Evolutionary conservation across 2,888 invertebrate species (phyloP).

Genomic region (Serrognathus titanus): DNA sequence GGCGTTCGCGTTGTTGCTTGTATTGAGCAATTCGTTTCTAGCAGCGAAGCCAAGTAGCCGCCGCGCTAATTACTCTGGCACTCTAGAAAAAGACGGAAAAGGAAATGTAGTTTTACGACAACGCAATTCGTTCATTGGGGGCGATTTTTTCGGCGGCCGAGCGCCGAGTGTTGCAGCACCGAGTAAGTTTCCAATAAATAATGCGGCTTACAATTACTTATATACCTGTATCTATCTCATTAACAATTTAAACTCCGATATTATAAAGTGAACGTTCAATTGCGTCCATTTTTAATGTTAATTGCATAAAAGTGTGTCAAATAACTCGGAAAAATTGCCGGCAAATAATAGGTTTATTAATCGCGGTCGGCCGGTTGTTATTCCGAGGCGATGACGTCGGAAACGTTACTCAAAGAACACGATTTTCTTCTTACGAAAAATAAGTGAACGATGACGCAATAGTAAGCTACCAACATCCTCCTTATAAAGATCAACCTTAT

Average conservation of each 20-base stretch:
- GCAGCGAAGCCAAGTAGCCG: too few species aligned
- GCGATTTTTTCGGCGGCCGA: neutral
- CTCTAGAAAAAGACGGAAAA: too few species aligned
- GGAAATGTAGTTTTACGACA: too few species aligned
- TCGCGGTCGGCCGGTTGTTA: neutral
- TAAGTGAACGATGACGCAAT: too few species aligned
- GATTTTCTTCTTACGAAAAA: too few species aligned
- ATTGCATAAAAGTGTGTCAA: slow-evolving; percentile 14
- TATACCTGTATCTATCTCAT: slow-evolving; percentile 4
- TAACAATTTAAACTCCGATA: slow-evolving; percentile 12
- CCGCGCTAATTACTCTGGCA: too few species aligned
- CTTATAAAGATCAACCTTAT: too few species aligned
- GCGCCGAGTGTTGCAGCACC: neutral
- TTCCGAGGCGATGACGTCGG: neutral
- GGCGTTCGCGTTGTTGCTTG: too few species aligned
- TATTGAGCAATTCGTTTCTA: neutral
- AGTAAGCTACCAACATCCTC: too few species aligned
- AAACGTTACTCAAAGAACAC: neutral
- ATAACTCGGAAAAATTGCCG: slow-evolving; percentile 1
- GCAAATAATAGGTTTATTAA: neutral
- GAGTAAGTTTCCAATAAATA: neutral
- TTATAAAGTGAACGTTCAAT: slow-evolving; percentile 13
- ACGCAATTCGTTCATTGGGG: neutral
- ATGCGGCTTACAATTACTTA: slow-evolving; percentile 6
- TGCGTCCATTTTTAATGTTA: slow-evolving; percentile 10